phyloP scores from a whole-genome alignment of 2,797 vertebrate species.

The Poeciliopsis infans region DNA sequence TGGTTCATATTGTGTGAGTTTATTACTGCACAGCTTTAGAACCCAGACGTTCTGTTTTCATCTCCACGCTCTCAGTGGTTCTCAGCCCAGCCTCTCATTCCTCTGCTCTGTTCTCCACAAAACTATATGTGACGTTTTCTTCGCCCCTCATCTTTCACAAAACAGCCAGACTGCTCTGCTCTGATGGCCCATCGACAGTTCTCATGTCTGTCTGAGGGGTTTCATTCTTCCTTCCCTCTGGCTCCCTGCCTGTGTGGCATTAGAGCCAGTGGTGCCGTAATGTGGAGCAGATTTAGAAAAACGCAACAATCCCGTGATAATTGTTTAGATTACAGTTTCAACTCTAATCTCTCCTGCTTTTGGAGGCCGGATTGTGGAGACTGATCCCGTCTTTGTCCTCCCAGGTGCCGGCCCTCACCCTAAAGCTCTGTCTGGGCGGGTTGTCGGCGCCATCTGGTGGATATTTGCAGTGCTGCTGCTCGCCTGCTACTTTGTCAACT shows the following conservation, averaged over 20 bases:
- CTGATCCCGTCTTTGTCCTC: constrained; percentile 2
- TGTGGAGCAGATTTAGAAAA: background rate
- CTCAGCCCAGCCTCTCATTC: background rate
- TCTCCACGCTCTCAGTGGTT: background rate
- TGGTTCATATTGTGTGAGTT: background rate
- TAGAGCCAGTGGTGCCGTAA: background rate
- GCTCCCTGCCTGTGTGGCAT: background rate
- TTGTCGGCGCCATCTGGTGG: constrained; percentile 89
- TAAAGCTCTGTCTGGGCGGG: constrained; percentile 82
- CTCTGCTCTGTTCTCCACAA: background rate
- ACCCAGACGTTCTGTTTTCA: background rate
- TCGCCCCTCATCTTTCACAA: background rate
- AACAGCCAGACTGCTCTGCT: background rate
- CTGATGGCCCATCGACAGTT: background rate
- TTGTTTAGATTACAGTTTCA: background rate
- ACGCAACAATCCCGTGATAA: background rate
- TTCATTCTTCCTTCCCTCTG: background rate
- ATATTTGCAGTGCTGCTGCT: constrained; percentile 86
- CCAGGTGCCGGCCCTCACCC: constrained; percentile 88
- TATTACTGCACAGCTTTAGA: background rate
- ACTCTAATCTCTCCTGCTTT: background rate
- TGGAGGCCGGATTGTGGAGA: too few species aligned
- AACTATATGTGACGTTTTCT: background rate
- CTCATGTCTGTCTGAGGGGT: background rate
- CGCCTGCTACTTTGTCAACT: constrained; percentile 86